A percentile compares a stretch with the other conserved stretches of the same genome.
Conservation (phyloP, 2,113 vertebrate species). For the Romanogobio albipinnatus region DNA sequence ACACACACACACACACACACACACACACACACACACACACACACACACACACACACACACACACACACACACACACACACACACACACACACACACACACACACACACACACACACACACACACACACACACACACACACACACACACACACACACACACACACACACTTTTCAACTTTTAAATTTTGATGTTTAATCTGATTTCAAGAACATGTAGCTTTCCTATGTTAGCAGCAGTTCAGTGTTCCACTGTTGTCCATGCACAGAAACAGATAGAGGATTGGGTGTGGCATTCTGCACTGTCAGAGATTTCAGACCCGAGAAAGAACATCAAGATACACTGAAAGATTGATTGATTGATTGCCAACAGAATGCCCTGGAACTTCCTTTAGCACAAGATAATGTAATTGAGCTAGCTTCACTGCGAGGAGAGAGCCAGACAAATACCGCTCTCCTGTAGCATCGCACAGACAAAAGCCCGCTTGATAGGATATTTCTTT, state of each 20-base stretch:
- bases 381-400: conserved; percentile 46
- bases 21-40: too few species aligned
- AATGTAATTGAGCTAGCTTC: conserved; percentile 54
- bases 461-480: conserved; percentile 56
- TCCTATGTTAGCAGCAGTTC: not conserved
- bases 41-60: too few species aligned
- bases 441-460: conserved; percentile 43
- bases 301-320: conserved; percentile 30
- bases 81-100: too few species aligned
- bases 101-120: too few species aligned
- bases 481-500: conserved; percentile 63
- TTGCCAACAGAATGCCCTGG: conserved; percentile 41
- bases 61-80: too few species aligned
- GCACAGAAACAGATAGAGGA: conserved; percentile 13
- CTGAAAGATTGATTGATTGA: conserved; percentile 50
- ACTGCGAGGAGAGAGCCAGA: conserved; percentile 42
- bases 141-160: too few species aligned
- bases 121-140: too few species aligned
- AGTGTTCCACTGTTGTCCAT: conserved; percentile 17
- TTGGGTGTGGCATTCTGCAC: conserved; percentile 40
- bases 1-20: too few species aligned
- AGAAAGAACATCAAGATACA: conserved; percentile 52
- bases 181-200: not conserved
- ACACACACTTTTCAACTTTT: not conserved
- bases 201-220: not conserved